Conservation (phyloP, 2,797 vertebrate species). For the Apogon hyalosoma region DNA sequence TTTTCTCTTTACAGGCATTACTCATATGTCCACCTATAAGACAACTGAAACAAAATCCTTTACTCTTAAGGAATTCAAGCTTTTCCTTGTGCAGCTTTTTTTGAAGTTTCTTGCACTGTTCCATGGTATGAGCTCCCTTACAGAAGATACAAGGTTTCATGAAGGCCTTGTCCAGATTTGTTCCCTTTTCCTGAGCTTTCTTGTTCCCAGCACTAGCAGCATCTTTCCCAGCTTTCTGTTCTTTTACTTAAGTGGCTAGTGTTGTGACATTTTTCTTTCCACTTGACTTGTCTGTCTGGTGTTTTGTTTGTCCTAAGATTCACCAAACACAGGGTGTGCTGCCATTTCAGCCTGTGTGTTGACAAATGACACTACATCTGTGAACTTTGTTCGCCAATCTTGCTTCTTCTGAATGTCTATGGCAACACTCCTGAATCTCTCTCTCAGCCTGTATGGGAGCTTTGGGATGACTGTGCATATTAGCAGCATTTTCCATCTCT, state of each 20-base stretch:
- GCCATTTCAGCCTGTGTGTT: background rate
- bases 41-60: conserved; percentile 3
- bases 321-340: too few species aligned
- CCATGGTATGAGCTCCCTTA: conserved; percentile 1
- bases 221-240: background rate
- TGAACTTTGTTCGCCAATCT: too few species aligned
- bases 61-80: background rate
- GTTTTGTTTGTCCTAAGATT: background rate
- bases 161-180: background rate
- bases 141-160: background rate
- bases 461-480: conserved; percentile 1
- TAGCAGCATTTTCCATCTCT: conserved; percentile 8
- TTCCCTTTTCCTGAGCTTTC: background rate
- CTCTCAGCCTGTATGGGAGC: conserved; percentile 2
- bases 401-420: conserved; percentile 11
- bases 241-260: background rate
- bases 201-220: background rate
- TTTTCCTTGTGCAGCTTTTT: conserved; percentile 12
- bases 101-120: conserved; percentile 1
- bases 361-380: background rate
- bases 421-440: conserved; percentile 1
- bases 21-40: conserved; percentile 7
- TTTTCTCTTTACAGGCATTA: background rate
- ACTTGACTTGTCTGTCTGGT: background rate
- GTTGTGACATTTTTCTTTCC: background rate